phyloP scores from a whole-genome alignment of 1,140 invertebrate species.

The Rhyacophila brunnea region DNA sequence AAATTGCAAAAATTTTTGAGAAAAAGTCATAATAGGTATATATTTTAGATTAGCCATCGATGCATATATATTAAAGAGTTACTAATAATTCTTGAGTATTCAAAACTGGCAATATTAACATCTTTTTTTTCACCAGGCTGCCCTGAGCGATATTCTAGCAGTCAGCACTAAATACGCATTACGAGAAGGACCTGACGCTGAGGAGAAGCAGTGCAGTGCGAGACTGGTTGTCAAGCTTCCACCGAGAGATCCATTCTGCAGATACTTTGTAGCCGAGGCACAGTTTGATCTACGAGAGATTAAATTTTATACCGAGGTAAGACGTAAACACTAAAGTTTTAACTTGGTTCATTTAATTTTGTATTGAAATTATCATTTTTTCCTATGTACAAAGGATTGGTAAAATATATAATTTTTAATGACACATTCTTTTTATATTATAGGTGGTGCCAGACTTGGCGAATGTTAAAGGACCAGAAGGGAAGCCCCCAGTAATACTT shows the following conservation, averaged over 20 bases:
- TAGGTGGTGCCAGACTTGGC: constrained; percentile 65
- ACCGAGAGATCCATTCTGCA: constrained; percentile 70
- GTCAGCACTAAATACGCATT: constrained; percentile 54
- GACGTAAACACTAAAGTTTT: too few species aligned
- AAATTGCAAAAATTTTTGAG: too few species aligned
- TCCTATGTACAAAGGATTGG: too few species aligned
- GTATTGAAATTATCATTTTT: not conserved
- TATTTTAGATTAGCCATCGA: too few species aligned
- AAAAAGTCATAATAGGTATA: too few species aligned
- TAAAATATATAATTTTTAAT: too few species aligned
- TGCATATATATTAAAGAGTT: too few species aligned
- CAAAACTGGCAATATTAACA: too few species aligned
- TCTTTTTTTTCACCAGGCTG: constrained; percentile 10
- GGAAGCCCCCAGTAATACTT: constrained; percentile 42
- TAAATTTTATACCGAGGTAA: constrained; percentile 76
- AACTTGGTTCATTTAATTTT: too few species aligned
- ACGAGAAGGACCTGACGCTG: not conserved
- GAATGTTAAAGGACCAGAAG: constrained; percentile 49
- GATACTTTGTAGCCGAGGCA: constrained; percentile 75
- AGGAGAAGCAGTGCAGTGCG: not conserved
- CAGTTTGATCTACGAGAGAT: constrained; percentile 81
- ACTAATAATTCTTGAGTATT: too few species aligned
- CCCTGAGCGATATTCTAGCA: constrained; percentile 62
- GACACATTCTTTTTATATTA: too few species aligned
- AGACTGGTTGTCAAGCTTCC: constrained; percentile 72